phyloP scores from a whole-genome alignment of 2,888 invertebrate species.

The Lasiommata megera region DNA sequence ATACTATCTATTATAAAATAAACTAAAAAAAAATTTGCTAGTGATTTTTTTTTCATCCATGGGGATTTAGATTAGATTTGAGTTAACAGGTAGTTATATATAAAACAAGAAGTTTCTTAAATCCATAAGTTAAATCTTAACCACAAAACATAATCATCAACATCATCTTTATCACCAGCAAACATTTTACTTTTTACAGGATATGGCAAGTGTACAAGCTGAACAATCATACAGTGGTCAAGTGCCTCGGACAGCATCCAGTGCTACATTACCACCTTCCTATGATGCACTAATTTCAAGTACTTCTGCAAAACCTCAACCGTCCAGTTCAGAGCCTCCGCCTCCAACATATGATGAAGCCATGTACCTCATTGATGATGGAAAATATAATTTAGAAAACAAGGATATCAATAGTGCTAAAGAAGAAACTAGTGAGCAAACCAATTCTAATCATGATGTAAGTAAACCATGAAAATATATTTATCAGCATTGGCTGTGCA shows the following conservation, averaged over 20 bases:
- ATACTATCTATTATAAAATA: too few species aligned
- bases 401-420: conserved; percentile 56
- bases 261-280: conserved; percentile 82
- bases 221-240: conserved; percentile 78
- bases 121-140: too few species aligned
- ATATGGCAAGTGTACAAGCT: conserved; percentile 79
- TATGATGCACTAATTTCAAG: conserved; percentile 82
- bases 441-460: conserved; percentile 49
- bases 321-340: conserved; percentile 78
- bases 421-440: conserved; percentile 63
- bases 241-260: conserved; percentile 79
- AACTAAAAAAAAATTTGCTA: too few species aligned
- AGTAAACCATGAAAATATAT: conserved; percentile 63
- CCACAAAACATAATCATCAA: neutral
- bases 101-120: too few species aligned
- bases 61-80: too few species aligned
- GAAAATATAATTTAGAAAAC: conserved; percentile 54
- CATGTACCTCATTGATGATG: conserved; percentile 77
- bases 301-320: conserved; percentile 62
- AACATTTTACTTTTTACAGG: conserved; percentile 77
- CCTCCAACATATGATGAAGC: conserved; percentile 85
- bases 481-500: conserved; percentile 49
- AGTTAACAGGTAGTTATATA: too few species aligned
- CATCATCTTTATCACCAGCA: conserved; percentile 19
- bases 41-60: too few species aligned